Evolutionary conservation across 2,888 invertebrate genomes (phyloP).

Genomic region (Drosophila robusta): DNA sequence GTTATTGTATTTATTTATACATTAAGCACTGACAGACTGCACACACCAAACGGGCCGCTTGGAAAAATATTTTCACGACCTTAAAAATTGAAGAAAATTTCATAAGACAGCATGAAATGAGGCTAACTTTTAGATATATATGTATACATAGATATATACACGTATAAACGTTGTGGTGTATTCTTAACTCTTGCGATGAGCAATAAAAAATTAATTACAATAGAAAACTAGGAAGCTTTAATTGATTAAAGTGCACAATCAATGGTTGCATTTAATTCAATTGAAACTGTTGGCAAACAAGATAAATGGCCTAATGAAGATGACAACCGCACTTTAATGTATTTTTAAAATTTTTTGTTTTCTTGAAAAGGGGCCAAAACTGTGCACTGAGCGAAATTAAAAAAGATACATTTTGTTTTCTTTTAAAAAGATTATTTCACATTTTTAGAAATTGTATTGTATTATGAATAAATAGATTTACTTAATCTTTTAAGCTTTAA

Average conservation of each 20-base stretch:
- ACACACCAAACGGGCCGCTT: slow-evolving; percentile 7
- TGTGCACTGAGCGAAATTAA: too few species aligned
- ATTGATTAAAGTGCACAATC: slow-evolving; percentile 35
- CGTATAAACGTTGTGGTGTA: slow-evolving; percentile 11
- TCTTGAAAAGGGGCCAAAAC: not conserved
- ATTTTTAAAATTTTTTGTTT: not conserved
- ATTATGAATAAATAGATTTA: too few species aligned
- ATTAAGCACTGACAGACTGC: slow-evolving; percentile 39
- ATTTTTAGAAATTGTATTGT: too few species aligned
- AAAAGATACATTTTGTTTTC: too few species aligned
- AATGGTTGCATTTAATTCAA: slow-evolving; percentile 46
- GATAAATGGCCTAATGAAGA: slow-evolving; percentile 6
- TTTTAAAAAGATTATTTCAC: not conserved
- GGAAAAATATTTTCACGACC: slow-evolving; percentile 60
- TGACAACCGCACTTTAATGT: too few species aligned
- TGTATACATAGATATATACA: not conserved
- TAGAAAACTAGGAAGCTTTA: slow-evolving; percentile 32
- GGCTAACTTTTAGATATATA: slow-evolving; percentile 24
- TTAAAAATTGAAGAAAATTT: slow-evolving; percentile 43
- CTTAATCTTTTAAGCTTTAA: too few species aligned
- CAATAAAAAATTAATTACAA: slow-evolving; percentile 10
- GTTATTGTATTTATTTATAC: slow-evolving; percentile 65
- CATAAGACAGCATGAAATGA: slow-evolving; percentile 26
- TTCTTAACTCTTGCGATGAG: slow-evolving; percentile 7
- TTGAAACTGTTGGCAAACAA: slow-evolving; percentile 39